These are phyloP conservation scores for Eriosoma lanigerum DNA, from an alignment of 1,140 invertebrate genomes.

Conservation along the genomic window DNA sequence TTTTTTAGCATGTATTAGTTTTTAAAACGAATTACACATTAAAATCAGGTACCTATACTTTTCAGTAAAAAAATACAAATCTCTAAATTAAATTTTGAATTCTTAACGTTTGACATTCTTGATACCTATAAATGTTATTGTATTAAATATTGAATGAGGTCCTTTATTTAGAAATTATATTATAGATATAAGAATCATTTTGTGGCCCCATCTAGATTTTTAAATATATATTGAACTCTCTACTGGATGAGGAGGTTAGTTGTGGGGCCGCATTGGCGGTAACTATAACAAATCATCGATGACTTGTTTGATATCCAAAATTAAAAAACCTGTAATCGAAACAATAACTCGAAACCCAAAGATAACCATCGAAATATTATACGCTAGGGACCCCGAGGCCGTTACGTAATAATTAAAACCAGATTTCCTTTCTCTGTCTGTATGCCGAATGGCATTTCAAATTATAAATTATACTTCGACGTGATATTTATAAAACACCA, in stretches of 20 bases:
- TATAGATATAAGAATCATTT: background rate
- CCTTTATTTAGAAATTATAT: background rate
- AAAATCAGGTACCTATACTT: background rate
- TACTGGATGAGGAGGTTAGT: background rate
- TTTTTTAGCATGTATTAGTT: constrained; percentile 40
- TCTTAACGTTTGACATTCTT: background rate
- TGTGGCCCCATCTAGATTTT: background rate
- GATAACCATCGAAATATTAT: constrained; percentile 49
- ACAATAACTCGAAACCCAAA: constrained; percentile 43
- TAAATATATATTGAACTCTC: background rate
- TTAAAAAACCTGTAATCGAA: constrained; percentile 37
- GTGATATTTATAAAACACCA: constrained; percentile 21
- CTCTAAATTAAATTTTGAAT: background rate
- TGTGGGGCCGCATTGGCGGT: background rate
- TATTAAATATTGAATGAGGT: constrained; percentile 9
- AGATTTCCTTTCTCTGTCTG: constrained; percentile 40
- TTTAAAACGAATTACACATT: constrained; percentile 9
- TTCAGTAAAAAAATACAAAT: background rate
- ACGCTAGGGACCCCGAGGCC: constrained; percentile 38
- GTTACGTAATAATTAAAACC: constrained; percentile 51
- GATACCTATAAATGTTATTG: background rate
- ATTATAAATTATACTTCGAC: constrained; percentile 36
- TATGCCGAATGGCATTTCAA: constrained; percentile 38
- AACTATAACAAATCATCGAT: constrained; percentile 36
- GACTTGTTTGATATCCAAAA: constrained; percentile 27